phyloP scores from a whole-genome alignment of 2,888 invertebrate genomes.

The Catocala sponsa region DNA sequence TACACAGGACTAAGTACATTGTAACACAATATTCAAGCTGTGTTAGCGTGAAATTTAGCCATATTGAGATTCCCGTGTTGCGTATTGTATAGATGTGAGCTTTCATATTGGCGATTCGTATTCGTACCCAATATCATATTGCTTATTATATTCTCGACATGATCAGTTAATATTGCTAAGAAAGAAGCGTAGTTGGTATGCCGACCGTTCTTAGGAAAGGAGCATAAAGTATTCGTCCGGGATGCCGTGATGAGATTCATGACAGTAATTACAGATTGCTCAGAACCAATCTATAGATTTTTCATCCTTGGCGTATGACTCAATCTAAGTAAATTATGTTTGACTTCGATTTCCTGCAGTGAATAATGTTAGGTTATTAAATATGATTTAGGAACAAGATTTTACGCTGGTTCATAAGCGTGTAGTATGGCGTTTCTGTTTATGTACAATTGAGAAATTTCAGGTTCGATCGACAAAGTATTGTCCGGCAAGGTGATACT shows the following conservation, averaged over 20 bases:
- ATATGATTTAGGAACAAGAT: too few species aligned
- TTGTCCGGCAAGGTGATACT: too few species aligned
- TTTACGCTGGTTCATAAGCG: too few species aligned
- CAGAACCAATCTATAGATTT: neutral
- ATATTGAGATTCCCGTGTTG: neutral
- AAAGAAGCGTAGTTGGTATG: neutral
- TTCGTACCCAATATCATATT: slow-evolving; percentile 2
- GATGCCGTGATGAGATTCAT: neutral
- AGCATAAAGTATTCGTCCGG: neutral
- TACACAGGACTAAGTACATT: neutral
- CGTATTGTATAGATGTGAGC: neutral
- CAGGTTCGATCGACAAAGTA: too few species aligned
- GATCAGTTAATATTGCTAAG: neutral
- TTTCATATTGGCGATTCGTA: neutral
- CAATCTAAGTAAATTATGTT: too few species aligned
- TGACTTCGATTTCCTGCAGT: too few species aligned
- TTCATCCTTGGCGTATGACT: too few species aligned
- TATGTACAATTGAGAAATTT: too few species aligned
- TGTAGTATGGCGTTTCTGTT: too few species aligned
- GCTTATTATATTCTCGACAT: slow-evolving; percentile 1
- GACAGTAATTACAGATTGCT: neutral
- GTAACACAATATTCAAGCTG: neutral
- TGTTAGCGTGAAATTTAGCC: neutral
- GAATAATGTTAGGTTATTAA: too few species aligned
- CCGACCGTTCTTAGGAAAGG: neutral